Conservation (phyloP, 92 coral and sea anemone species). For the Pocillopora grandis region DNA sequence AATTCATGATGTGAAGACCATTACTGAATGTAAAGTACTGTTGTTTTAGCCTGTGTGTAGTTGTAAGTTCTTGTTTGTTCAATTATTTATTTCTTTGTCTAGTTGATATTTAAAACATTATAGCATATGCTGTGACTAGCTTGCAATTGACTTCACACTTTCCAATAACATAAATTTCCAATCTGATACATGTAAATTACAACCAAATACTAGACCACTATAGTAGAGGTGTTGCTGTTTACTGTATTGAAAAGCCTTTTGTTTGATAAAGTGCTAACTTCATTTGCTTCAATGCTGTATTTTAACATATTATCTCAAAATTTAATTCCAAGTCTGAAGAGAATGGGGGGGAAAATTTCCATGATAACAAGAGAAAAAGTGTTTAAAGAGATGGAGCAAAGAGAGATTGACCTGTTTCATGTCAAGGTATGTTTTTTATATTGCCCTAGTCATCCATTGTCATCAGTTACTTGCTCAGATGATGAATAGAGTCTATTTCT, state of each 20-base stretch:
- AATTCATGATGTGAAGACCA: not conserved
- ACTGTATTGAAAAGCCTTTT: no score
- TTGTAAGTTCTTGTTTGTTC: not conserved
- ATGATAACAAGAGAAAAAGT: slow-evolving; percentile 6
- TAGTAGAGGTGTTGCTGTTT: not conserved
- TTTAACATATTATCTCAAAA: not conserved
- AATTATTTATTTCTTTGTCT: no score
- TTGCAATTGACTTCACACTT: not conserved
- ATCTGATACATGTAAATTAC: not conserved
- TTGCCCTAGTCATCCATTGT: not conserved
- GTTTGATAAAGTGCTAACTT: no score
- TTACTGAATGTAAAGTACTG: no score
- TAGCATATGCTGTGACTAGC: not conserved
- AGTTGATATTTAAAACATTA: not conserved
- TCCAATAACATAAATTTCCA: no score
- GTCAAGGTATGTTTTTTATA: slow-evolving; percentile 17
- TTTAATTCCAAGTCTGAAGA: slow-evolving; percentile 13
- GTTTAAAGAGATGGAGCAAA: slow-evolving; percentile 32
- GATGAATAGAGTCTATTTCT: not conserved
- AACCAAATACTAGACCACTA: not conserved
- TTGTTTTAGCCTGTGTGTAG: not conserved
- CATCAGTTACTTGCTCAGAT: not conserved
- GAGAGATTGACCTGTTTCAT: slow-evolving; percentile 37
- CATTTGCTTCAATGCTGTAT: not conserved
- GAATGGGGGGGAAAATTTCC: slow-evolving; percentile 35